Conservation (phyloP, 2,888 invertebrate species). For the Plutella xylostella region DNA sequence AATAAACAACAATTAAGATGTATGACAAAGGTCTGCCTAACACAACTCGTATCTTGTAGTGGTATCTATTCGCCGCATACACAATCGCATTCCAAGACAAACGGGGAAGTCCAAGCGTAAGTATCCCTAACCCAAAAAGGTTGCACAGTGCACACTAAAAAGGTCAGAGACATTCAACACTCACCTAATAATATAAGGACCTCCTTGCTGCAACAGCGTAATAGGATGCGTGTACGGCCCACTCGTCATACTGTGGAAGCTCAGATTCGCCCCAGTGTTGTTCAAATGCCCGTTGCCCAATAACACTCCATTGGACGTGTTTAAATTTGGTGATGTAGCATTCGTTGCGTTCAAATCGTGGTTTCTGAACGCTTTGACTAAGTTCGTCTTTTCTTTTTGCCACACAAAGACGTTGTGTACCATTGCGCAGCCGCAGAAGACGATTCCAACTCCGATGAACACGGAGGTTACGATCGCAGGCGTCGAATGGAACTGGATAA, state of each 20-base stretch:
- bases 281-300: constrained; percentile 54
- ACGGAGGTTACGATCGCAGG: constrained; percentile 92
- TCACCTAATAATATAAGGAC: constrained; percentile 70
- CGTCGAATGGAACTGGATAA: constrained; percentile 92
- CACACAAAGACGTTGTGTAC: constrained; percentile 95
- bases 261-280: constrained; percentile 46
- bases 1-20: no score
- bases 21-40: no score
- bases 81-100: no score
- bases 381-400: constrained; percentile 91
- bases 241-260: constrained; percentile 50
- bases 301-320: constrained; percentile 47
- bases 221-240: constrained; percentile 57
- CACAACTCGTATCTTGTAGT: no score
- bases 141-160: no score
- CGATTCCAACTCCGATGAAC: constrained; percentile 88
- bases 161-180: no score
- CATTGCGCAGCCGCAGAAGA: constrained; percentile 94
- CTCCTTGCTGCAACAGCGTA: constrained; percentile 60
- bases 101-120: no score
- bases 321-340: constrained; percentile 28
- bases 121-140: no score
- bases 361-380: constrained; percentile 73
- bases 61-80: no score
- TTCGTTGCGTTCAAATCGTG: constrained; percentile 39